Evolutionary conservation across 2,113 vertebrate genomes (phyloP).

Genomic region (Sula dactylatra): DNA sequence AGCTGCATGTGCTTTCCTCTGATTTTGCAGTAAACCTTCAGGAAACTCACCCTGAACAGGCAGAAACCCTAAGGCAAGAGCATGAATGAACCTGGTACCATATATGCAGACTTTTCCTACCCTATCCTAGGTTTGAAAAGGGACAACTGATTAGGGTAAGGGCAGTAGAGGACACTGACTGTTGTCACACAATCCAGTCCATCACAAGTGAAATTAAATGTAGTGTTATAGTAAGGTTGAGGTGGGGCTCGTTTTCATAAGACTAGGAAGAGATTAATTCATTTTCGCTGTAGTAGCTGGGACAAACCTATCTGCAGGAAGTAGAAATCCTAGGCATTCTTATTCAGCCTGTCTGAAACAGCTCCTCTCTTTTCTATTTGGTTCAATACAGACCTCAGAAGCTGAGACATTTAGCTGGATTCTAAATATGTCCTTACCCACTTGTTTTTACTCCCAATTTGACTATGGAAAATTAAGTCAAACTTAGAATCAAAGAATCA

Average conservation of each 20-base stretch:
- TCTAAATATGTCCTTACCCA: background rate
- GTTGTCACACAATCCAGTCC: background rate
- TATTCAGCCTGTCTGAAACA: background rate
- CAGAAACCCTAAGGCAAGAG: background rate
- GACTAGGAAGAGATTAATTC: background rate
- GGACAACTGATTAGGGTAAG: background rate
- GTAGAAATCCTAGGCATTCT: background rate
- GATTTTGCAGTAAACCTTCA: background rate
- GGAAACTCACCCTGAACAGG: background rate
- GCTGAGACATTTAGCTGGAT: background rate
- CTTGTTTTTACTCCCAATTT: background rate
- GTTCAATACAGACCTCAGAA: background rate
- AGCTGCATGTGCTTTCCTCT: background rate
- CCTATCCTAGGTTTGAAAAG: background rate
- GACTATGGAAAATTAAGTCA: background rate
- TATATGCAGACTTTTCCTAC: background rate
- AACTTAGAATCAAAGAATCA: background rate
- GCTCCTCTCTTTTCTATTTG: background rate
- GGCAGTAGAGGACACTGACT: background rate
- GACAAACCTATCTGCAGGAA: background rate
- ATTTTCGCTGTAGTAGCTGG: background rate
- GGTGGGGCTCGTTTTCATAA: background rate
- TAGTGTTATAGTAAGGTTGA: background rate
- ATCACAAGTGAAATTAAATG: background rate
- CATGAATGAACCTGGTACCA: background rate